These are phyloP conservation scores for Tringa solitaria DNA, from an alignment of 2,113 vertebrate genomes.

Conservation along the genomic window DNA sequence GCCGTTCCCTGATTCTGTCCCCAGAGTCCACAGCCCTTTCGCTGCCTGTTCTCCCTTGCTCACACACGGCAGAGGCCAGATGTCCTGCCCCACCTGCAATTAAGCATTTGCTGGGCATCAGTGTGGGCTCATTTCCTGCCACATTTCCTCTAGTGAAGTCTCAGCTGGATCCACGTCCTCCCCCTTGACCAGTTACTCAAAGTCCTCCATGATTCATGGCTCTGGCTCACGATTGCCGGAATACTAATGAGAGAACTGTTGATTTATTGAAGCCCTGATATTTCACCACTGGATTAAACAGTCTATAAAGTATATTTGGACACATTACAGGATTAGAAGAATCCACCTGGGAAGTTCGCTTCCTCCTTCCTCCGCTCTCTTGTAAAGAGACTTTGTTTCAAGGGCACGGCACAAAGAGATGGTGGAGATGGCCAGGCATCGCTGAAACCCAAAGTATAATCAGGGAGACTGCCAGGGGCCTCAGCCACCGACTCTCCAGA, in stretches of 20 bases:
- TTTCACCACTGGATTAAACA: slow-evolving; percentile 41
- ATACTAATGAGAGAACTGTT: slow-evolving; percentile 31
- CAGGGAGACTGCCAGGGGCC: rapidly evolving
- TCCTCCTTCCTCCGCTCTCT: background rate
- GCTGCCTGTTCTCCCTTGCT: background rate
- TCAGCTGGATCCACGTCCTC: background rate
- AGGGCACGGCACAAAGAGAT: background rate
- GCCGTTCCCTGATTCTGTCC: background rate
- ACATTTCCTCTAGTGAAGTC: background rate
- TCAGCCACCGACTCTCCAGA: background rate
- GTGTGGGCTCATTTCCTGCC: background rate
- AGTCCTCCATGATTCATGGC: background rate
- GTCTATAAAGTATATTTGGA: slow-evolving; percentile 48
- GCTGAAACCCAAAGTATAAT: rapidly evolving
- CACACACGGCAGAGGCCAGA: background rate
- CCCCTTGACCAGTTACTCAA: slow-evolving; percentile 10
- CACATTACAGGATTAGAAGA: slow-evolving; percentile 25
- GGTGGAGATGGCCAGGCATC: background rate
- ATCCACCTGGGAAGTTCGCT: background rate
- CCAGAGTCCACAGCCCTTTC: rapidly evolving
- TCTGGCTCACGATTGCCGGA: background rate
- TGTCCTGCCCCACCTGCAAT: background rate
- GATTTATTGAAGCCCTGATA: slow-evolving; percentile 36
- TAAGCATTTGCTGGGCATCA: background rate
- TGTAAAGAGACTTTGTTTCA: background rate